Percentiles rank a stretch among this genome's conserved stretches.
phyloP scores from a whole-genome alignment of 1,140 invertebrate species.

The Meloidogyne chitwoodi region DNA sequence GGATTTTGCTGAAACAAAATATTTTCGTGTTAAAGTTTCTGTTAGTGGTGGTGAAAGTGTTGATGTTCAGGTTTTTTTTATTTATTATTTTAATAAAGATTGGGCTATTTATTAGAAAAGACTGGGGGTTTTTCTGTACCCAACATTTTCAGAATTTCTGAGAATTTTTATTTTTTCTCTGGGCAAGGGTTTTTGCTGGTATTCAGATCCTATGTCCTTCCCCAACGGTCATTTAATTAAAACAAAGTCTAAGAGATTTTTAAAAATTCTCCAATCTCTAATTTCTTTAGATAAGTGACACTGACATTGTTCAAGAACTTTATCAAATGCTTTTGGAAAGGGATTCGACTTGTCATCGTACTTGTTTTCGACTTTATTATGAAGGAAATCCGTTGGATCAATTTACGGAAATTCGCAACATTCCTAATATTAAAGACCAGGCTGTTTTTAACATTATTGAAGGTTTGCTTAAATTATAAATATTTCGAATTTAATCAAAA shows the following conservation, averaged over 20 bases:
- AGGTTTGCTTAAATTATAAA: constrained; percentile 11
- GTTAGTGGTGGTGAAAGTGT: constrained; percentile 26
- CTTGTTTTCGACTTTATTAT: constrained; percentile 33
- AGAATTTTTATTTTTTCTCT: background rate
- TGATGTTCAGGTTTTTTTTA: constrained; percentile 22
- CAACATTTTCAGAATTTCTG: background rate
- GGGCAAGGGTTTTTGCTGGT: background rate
- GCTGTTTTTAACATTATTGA: constrained; percentile 29
- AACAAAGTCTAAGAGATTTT: too few relatives aligned
- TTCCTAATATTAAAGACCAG: constrained; percentile 27
- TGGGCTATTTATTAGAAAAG: too few relatives aligned
- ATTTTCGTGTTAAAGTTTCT: constrained; percentile 8
- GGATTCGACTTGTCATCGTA: constrained; percentile 26
- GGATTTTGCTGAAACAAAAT: background rate
- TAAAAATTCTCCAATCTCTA: too few relatives aligned
- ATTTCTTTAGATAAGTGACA: constrained; percentile 17
- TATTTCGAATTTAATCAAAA: background rate
- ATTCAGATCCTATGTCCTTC: background rate
- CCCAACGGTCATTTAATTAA: too few relatives aligned
- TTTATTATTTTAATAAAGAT: background rate
- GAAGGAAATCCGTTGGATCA: constrained; percentile 31
- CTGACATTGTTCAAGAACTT: constrained; percentile 34
- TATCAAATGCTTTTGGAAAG: constrained; percentile 37
- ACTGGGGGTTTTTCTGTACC: too few relatives aligned
- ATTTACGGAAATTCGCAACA: constrained; percentile 33